These are phyloP conservation scores for Dendroctonus ponderosae DNA, from an alignment of 1,140 invertebrate genomes.

Conservation along the genomic window DNA sequence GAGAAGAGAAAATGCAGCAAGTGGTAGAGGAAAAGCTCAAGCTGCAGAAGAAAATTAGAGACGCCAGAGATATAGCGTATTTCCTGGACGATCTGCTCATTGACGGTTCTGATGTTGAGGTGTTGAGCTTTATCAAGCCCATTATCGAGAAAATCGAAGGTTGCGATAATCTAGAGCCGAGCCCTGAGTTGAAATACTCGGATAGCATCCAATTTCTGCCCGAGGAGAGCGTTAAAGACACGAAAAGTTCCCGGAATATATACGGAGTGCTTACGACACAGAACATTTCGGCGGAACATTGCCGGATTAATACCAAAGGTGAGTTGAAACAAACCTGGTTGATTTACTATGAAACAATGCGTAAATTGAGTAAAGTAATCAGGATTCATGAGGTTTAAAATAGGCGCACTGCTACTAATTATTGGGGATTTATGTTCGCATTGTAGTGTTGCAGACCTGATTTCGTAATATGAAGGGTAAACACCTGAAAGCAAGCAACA, in stretches of 20 bases:
- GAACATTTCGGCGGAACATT: slow-evolving; percentile 57
- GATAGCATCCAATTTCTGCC: slow-evolving; percentile 55
- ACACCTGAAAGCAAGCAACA: no score
- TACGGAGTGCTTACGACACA: slow-evolving; percentile 59
- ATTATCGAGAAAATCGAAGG: slow-evolving; percentile 63
- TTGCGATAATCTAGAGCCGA: slow-evolving; percentile 51
- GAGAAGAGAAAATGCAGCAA: slow-evolving; percentile 54
- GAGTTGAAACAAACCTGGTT: slow-evolving; percentile 10
- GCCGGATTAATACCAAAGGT: slow-evolving; percentile 57
- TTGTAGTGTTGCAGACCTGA: no score
- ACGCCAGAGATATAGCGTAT: slow-evolving; percentile 57
- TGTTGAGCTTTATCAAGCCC: slow-evolving; percentile 63
- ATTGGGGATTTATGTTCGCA: no score
- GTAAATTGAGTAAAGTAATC: no score
- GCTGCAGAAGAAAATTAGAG: slow-evolving; percentile 53
- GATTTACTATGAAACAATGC: no score
- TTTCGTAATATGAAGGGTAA: no score
- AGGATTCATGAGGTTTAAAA: no score
- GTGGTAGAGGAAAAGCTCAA: slow-evolving; percentile 53
- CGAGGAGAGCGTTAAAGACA: slow-evolving; percentile 51
- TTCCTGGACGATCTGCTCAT: slow-evolving; percentile 63
- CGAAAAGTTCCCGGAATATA: slow-evolving; percentile 51
- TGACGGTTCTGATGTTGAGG: slow-evolving; percentile 66
- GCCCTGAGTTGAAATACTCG: slow-evolving; percentile 47
- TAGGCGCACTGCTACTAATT: no score